Evolutionary conservation across 23 tunicate genomes (phyloP).

Genomic region (Aplidium turbinatum): DNA sequence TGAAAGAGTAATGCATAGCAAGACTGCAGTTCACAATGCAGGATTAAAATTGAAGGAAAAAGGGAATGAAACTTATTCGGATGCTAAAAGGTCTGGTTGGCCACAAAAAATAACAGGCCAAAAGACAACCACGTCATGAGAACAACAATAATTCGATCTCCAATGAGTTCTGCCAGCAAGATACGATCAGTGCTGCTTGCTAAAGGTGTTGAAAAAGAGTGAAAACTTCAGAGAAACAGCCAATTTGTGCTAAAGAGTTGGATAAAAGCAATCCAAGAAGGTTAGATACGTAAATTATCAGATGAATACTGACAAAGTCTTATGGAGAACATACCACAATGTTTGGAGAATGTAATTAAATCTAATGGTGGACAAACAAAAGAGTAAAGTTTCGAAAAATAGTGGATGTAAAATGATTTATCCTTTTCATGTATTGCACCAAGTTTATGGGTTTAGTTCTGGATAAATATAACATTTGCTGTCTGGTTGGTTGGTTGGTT

Average conservation of each 20-base stretch:
- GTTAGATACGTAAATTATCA: conserved; percentile 7
- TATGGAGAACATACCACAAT: conserved; percentile 11
- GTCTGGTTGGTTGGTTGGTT: no score
- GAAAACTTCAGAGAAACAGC: conserved; percentile 34
- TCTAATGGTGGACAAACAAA: conserved; percentile 9
- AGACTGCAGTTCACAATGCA: conserved; percentile 14
- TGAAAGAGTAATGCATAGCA: background rate
- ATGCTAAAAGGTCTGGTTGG: conserved; percentile 19
- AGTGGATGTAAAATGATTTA: background rate
- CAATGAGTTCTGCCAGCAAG: conserved; percentile 22
- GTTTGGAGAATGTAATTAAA: conserved; percentile 25
- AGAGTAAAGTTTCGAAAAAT: background rate
- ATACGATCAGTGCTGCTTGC: conserved; percentile 1
- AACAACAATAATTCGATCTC: conserved; percentile 15
- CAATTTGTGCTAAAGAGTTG: conserved; percentile 29
- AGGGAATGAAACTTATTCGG: conserved; percentile 35
- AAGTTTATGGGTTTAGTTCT: no score
- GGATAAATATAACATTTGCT: no score
- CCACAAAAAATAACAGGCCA: conserved; percentile 18
- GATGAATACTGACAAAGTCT: conserved; percentile 7
- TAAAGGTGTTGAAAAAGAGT: conserved; percentile 3
- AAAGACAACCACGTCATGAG: conserved; percentile 18
- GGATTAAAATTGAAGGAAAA: background rate
- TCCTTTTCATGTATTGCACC: background rate
- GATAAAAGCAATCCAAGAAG: conserved; percentile 40